Evolutionary conservation across 2,797 vertebrate genomes (phyloP).

Genomic region (Philypnodon macrostomus): DNA sequence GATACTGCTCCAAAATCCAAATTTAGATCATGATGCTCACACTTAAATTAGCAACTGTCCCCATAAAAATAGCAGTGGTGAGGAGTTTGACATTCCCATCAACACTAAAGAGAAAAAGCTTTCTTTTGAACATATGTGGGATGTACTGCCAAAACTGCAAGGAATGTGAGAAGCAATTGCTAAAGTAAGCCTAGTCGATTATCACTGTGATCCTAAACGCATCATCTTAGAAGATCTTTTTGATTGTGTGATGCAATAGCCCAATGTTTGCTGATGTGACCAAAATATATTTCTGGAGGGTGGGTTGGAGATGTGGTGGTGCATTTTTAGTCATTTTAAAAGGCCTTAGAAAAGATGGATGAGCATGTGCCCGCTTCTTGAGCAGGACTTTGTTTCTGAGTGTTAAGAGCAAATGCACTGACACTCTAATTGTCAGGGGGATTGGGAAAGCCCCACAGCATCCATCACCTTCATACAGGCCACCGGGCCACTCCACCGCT

Average conservation of each 20-base stretch:
- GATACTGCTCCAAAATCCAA: too few relatives aligned
- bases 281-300: slow-evolving; percentile 29
- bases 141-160: too few relatives aligned
- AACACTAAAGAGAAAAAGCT: too few relatives aligned
- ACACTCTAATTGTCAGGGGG: slow-evolving; percentile 53
- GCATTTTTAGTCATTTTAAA: slow-evolving; percentile 44
- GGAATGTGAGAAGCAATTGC: too few relatives aligned
- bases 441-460: slow-evolving; percentile 44
- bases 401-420: slow-evolving; percentile 22
- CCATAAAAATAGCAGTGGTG: too few relatives aligned
- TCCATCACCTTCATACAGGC: slow-evolving; percentile 53
- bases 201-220: too few relatives aligned
- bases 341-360: slow-evolving; percentile 55
- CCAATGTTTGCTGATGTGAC: slow-evolving; percentile 41
- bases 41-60: too few relatives aligned
- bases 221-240: too few relatives aligned
- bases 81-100: too few relatives aligned
- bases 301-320: not conserved
- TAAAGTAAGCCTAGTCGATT: too few relatives aligned
- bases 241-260: slow-evolving; percentile 27
- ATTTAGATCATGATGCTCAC: too few relatives aligned
- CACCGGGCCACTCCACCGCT: slow-evolving; percentile 34
- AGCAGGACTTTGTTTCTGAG: slow-evolving; percentile 37
- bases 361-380: slow-evolving; percentile 41
- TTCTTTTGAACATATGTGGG: too few relatives aligned